Percentiles rank a stretch among this genome's conserved stretches.
Evolutionary conservation across 2,888 invertebrate genomes (phyloP).

Genomic region (Baronia brevicornis): DNA sequence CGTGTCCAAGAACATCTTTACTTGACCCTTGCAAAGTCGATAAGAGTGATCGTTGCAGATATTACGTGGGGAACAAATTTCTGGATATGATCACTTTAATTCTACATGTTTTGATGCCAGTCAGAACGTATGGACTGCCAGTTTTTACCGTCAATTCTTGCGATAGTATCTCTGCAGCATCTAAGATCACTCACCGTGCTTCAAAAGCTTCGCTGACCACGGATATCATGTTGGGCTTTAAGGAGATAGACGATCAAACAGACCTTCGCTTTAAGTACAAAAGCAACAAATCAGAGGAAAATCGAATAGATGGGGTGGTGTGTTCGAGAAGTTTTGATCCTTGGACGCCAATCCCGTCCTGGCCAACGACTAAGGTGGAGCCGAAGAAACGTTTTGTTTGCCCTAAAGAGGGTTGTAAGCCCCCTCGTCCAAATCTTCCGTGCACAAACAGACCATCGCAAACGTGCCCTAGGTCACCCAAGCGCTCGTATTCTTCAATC

Average conservation of each 20-base stretch:
- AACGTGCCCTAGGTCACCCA: no score
- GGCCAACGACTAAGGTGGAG: slow-evolving; percentile 35
- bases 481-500: no score
- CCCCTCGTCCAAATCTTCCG: slow-evolving; percentile 23
- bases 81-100: slow-evolving; percentile 10
- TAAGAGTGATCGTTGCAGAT: no score
- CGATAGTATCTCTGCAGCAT: no score
- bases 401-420: slow-evolving; percentile 44
- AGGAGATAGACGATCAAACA: neutral
- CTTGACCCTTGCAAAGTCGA: no score
- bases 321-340: slow-evolving; percentile 41
- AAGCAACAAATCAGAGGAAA: neutral
- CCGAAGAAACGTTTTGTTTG: slow-evolving; percentile 28
- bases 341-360: slow-evolving; percentile 56
- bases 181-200: no score
- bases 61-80: slow-evolving; percentile 7
- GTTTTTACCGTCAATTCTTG: no score
- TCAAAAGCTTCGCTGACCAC: no score
- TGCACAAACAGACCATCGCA: neutral
- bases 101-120: slow-evolving; percentile 2
- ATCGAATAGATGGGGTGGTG: slow-evolving; percentile 12
- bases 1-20: no score
- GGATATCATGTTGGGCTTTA: neutral
- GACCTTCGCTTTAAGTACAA: slow-evolving; percentile 5
- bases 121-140: neutral